A percentile compares a stretch with the other conserved stretches of the same genome.
phyloP scores from a whole-genome alignment of 2,888 invertebrate species.

The Neoaliturus tenellus region DNA sequence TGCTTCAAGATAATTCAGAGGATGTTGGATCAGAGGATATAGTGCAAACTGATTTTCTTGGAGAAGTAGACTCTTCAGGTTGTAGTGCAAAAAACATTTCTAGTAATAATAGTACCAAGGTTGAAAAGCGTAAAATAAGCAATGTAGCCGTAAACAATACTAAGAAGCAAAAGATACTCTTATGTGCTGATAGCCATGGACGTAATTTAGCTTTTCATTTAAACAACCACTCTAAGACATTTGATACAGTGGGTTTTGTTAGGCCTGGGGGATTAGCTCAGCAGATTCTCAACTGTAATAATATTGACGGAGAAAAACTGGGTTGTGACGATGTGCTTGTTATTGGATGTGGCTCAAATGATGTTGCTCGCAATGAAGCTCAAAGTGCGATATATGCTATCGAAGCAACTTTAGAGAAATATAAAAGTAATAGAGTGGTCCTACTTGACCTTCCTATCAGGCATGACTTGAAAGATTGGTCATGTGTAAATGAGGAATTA shows the following conservation, averaged over 20 bases:
- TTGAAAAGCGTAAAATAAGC: background rate
- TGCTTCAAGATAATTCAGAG: background rate
- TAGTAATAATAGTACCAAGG: background rate
- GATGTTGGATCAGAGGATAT: background rate
- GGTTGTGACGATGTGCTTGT: background rate
- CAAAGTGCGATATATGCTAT: background rate
- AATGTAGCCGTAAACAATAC: too few species aligned
- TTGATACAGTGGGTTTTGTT: constrained; percentile 16
- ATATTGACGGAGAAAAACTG: constrained; percentile 5
- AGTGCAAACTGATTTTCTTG: too few species aligned
- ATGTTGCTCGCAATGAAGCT: constrained; percentile 19
- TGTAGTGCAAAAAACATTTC: too few species aligned
- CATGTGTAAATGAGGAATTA: background rate
- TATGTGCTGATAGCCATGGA: constrained; percentile 5
- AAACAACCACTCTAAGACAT: background rate
- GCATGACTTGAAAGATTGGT: background rate
- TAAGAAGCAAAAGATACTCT: background rate
- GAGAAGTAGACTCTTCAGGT: too few species aligned
- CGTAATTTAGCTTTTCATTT: background rate
- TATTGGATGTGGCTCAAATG: background rate
- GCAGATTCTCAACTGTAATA: background rate
- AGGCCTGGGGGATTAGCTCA: constrained; percentile 21
- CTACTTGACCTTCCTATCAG: background rate
- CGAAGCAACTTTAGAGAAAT: background rate
- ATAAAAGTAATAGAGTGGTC: background rate